A percentile compares a stretch with the other conserved stretches of the same genome.
Conservation (phyloP, 2,113 vertebrate species). For the Candoia aspera region DNA sequence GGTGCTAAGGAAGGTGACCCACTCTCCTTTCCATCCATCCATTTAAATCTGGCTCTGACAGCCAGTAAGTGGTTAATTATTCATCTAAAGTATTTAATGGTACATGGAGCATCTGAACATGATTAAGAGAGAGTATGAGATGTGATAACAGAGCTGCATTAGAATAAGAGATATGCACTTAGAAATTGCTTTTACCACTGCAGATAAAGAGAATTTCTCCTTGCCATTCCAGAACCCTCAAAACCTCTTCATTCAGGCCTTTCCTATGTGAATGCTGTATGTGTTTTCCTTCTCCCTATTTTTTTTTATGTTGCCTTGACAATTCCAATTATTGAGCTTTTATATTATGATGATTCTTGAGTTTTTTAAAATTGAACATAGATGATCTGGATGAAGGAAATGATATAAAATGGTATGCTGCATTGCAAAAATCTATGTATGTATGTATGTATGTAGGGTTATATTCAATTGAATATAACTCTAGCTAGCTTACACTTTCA, state of each 20-base stretch:
- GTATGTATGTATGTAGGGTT: neutral
- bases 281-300: neutral
- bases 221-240: neutral
- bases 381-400: neutral
- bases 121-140: neutral
- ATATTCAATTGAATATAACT: neutral
- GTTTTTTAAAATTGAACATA: neutral
- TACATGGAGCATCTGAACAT: conserved; percentile 66
- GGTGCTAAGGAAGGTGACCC: conserved; percentile 67
- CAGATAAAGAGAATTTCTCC: neutral
- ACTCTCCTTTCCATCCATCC: conserved; percentile 59
- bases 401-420: neutral
- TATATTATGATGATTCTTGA: neutral
- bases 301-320: neutral
- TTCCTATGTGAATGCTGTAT: neutral
- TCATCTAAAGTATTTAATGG: conserved; percentile 72
- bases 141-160: conserved; percentile 4
- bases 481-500: neutral
- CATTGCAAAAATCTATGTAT: neutral
- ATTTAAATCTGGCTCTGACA: conserved; percentile 69
- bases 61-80: conserved; percentile 71
- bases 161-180: neutral
- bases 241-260: neutral
- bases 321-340: neutral
- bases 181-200: neutral